phyloP scores from a whole-genome alignment of 2,888 invertebrate species.

The Amphipyra tragopoginis region DNA sequence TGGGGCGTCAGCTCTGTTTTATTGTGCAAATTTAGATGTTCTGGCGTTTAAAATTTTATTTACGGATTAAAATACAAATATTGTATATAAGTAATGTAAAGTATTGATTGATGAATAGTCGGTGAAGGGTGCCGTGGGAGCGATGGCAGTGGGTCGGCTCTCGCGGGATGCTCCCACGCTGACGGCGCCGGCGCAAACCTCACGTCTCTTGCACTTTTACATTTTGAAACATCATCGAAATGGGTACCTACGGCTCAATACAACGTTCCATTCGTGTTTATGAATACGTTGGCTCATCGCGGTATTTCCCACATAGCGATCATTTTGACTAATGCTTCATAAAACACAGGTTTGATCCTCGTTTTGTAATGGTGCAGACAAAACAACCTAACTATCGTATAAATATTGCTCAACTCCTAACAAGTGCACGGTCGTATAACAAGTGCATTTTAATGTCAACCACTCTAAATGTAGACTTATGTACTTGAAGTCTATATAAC shows the following conservation, averaged over 20 bases:
- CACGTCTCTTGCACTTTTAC: conserved; percentile 62
- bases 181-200: conserved; percentile 27
- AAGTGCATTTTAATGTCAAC: too few relatives aligned
- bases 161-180: conserved; percentile 63
- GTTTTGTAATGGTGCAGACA: neutral
- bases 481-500: neutral
- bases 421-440: too few relatives aligned
- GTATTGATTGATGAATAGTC: conserved; percentile 28
- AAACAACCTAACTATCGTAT: neutral
- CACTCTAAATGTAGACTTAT: neutral
- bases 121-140: conserved; percentile 64
- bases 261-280: conserved; percentile 23
- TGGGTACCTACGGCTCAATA: conserved; percentile 32
- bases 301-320: conserved; percentile 10
- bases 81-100: conserved; percentile 1
- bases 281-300: conserved; percentile 10
- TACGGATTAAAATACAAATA: neutral
- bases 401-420: too few relatives aligned
- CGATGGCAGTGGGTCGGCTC: conserved; percentile 61
- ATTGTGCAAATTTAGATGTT: too few relatives aligned
- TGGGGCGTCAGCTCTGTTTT: too few relatives aligned
- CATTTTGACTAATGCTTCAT: conserved; percentile 19
- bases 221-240: conserved; percentile 55
- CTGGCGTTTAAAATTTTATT: too few relatives aligned
- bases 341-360: conserved; percentile 4